phyloP scores from a whole-genome alignment of 2,797 vertebrate genomes.

The Fratercula arctica region DNA sequence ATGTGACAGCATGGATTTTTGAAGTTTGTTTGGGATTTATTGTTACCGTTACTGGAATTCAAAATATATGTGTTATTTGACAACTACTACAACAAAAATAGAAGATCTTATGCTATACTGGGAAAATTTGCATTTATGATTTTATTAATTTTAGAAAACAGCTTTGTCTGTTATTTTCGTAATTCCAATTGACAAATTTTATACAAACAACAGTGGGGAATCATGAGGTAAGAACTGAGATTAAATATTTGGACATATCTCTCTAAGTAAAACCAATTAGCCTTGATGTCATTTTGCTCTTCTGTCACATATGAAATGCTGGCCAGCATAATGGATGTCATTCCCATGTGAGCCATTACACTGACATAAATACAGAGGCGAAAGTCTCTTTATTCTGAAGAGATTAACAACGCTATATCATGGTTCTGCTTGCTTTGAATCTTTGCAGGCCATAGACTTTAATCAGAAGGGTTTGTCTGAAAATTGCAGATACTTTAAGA shows the following conservation, averaged over 20 bases:
- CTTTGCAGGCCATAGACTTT: neutral
- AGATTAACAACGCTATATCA: neutral
- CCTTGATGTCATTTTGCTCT: neutral
- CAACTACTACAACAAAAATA: neutral
- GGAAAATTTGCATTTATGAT: neutral
- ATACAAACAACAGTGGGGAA: neutral
- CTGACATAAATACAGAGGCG: neutral
- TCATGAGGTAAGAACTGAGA: neutral
- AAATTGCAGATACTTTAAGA: neutral
- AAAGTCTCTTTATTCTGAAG: neutral
- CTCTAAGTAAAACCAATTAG: neutral
- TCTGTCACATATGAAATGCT: neutral
- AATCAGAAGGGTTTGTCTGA: neutral
- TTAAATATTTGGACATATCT: neutral
- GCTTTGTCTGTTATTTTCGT: neutral
- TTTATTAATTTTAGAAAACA: neutral
- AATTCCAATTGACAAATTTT: neutral
- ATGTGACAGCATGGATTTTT: neutral
- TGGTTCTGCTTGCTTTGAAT: neutral
- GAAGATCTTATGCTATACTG: neutral
- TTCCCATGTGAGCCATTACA: neutral
- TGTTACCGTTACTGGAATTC: neutral
- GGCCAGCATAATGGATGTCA: neutral
- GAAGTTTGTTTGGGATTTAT: neutral
- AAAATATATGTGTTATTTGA: neutral